Evolutionary conservation across 2,113 vertebrate species (phyloP).

Genomic region (Passer montanus): DNA sequence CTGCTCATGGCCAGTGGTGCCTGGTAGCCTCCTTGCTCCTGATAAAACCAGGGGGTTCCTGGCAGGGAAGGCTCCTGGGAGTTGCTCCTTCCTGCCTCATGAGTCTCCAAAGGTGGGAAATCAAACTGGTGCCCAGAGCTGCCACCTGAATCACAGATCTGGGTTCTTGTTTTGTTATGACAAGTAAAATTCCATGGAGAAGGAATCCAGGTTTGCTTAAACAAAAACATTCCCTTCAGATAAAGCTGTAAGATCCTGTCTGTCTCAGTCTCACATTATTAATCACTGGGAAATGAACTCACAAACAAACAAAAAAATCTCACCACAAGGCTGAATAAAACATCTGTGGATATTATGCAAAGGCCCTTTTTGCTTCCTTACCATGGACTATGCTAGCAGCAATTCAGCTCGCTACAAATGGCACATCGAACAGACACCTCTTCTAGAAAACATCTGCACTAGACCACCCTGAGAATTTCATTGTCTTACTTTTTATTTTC

Average conservation of each 20-base stretch:
- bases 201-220: neutral
- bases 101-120: rapidly evolving
- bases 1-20: neutral
- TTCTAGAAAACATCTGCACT: no score
- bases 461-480: no score
- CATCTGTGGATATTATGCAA: neutral
- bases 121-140: rapidly evolving
- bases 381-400: no score
- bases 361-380: no score
- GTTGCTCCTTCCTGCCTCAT: rapidly evolving
- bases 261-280: neutral
- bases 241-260: neutral
- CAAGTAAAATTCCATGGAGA: rapidly evolving
- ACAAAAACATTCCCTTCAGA: neutral
- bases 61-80: rapidly evolving
- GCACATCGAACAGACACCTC: no score
- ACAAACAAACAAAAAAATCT: neutral
- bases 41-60: neutral
- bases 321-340: neutral
- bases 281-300: neutral
- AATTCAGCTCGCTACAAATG: no score
- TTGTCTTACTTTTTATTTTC: no score
- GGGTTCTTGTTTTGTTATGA: rapidly evolving
- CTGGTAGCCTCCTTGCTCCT: neutral
- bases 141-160: neutral